Base-by-base conservation (phyloP, 2,113 vertebrate species). In the Solea solea region DNA sequence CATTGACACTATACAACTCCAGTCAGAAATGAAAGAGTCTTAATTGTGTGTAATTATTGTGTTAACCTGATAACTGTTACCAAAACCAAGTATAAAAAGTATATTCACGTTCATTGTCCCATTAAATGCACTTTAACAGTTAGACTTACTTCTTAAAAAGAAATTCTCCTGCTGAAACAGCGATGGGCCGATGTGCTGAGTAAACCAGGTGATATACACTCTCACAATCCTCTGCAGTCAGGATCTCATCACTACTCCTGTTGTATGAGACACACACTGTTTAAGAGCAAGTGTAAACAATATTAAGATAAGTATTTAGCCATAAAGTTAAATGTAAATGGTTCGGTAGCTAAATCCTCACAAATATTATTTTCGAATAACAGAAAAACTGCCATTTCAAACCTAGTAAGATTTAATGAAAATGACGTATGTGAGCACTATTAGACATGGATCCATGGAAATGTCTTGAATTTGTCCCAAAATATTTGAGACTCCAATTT, bases 141-240 rank as follows among this genome's bases (percentile, higher is more conserved):
- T 27, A 49, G 71, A 58, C 95, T 93, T 94, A 98, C 97, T 98
- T 98, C 93, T 97, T 98, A 77, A 95, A 98, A 25, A 98, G 96
- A 91, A 98, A 98, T 84, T 98, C 97, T 82, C 97, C 97, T 41
- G 97, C 96, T 8, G 97, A 96, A 77, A 98, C 92, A 59, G 97
- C 97, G 50, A 98, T 95, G 57, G 97, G 97, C 50, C 97, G 94
- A 86, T 98, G 97, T 87, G 97, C 97, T 1, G 97, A 98, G 91
- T 98, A 98, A 87, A 98, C 97, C 88, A 98, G 91, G 85, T 98
- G 97, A 91, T 98, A 98, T 9, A 98, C 95, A 66, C 97, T 98
- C 93, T 98, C 97, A 93, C 97, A 98, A 90, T 98, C 97, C 93
- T 98, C 97, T 66, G 97, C 95, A 76, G 95, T 98, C 86, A 98